Conservation (phyloP, 2,113 vertebrate species). For the Lepisosteus osseus region DNA sequence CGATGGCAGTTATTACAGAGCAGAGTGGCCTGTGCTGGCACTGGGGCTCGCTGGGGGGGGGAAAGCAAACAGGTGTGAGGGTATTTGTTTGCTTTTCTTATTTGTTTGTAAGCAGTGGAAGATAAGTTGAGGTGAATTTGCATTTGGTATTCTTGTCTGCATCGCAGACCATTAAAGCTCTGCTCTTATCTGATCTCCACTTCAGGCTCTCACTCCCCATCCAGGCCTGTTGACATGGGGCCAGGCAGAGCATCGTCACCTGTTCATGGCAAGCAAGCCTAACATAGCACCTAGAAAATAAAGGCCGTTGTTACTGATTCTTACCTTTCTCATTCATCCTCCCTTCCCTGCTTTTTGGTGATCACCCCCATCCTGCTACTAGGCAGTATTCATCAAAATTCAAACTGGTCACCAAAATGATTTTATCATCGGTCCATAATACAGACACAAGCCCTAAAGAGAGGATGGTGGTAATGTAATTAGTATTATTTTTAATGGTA, state of each 20-base stretch:
- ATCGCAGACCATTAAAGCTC: constrained; percentile 33
- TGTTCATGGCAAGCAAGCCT: too few species aligned
- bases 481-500: constrained; percentile 21
- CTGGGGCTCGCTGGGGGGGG: constrained; percentile 3
- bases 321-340: constrained; percentile 31
- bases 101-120: constrained; percentile 23
- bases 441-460: constrained; percentile 38
- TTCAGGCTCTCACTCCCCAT: constrained; percentile 28
- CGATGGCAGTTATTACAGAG: constrained; percentile 32
- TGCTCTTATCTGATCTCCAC: constrained; percentile 38
- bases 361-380: constrained; percentile 34
- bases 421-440: constrained; percentile 38
- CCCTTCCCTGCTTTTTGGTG: constrained; percentile 18
- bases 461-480: constrained; percentile 6
- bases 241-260: too few species aligned
- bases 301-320: background rate
- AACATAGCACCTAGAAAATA: too few species aligned
- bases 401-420: constrained; percentile 33
- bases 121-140: constrained; percentile 40
- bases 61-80: background rate
- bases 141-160: constrained; percentile 30
- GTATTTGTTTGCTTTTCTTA: constrained; percentile 28
- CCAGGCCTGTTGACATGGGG: background rate
- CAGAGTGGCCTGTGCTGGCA: constrained; percentile 10
- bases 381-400: constrained; percentile 49